These are phyloP conservation scores for Hypothenemus hampei DNA, from an alignment of 1,140 invertebrate genomes.

Conservation along the genomic window DNA sequence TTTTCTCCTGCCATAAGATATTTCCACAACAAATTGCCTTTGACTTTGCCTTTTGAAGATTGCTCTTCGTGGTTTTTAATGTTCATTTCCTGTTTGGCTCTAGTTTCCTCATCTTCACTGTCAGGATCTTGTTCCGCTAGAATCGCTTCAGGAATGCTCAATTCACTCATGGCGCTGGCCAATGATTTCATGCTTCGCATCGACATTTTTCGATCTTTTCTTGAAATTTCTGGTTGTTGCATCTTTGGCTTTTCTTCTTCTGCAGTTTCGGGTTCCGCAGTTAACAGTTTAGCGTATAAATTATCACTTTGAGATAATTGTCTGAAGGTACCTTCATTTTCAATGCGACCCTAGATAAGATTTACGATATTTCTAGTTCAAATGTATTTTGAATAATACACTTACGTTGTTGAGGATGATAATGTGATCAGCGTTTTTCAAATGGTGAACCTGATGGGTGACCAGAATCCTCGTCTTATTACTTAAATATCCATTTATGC, in stretches of 20 bases:
- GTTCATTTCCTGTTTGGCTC: slow-evolving; percentile 29
- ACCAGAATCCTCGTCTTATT: slow-evolving; percentile 72
- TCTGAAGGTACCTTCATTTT: slow-evolving; percentile 62
- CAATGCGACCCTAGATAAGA: slow-evolving; percentile 45
- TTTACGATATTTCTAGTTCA: neutral
- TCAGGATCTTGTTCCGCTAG: slow-evolving; percentile 34
- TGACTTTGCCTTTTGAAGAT: slow-evolving; percentile 43
- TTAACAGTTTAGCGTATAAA: slow-evolving; percentile 55
- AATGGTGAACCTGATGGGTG: slow-evolving; percentile 83
- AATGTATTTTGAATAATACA: slow-evolving; percentile 12
- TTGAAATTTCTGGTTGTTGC: slow-evolving; percentile 26
- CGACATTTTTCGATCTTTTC: slow-evolving; percentile 34
- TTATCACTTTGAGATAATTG: slow-evolving; percentile 57
- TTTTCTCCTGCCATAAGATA: slow-evolving; percentile 68
- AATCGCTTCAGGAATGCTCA: slow-evolving; percentile 39
- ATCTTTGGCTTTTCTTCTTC: slow-evolving; percentile 33
- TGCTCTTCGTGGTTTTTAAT: slow-evolving; percentile 41
- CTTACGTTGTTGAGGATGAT: slow-evolving; percentile 59
- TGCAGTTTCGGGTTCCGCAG: slow-evolving; percentile 34
- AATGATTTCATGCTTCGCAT: slow-evolving; percentile 33
- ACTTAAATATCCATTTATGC: slow-evolving; percentile 60
- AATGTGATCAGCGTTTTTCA: slow-evolving; percentile 67
- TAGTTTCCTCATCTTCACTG: slow-evolving; percentile 5
- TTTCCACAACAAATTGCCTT: slow-evolving; percentile 43
- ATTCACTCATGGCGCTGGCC: slow-evolving; percentile 36